phyloP scores from a whole-genome alignment of 2,888 invertebrate genomes.

The Thymelicus lineola region DNA sequence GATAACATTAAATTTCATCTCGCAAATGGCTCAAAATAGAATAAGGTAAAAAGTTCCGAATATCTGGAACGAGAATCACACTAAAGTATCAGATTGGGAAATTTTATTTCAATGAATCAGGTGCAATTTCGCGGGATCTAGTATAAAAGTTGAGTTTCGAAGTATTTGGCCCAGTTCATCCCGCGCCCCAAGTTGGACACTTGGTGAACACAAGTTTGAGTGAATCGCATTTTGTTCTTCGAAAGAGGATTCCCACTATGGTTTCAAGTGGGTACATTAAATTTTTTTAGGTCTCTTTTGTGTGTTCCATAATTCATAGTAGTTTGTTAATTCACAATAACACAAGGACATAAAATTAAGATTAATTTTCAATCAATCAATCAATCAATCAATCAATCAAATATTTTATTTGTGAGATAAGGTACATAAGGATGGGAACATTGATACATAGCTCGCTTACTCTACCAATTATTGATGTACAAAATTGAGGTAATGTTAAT shows the following conservation, averaged over 20 bases:
- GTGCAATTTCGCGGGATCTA: slow-evolving; percentile 25
- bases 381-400: too few species aligned
- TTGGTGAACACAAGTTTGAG: slow-evolving; percentile 18
- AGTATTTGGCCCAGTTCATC: slow-evolving; percentile 23
- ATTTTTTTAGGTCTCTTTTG: not conserved
- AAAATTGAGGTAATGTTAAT: too few species aligned
- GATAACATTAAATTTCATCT: too few species aligned
- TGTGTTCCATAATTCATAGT: too few species aligned
- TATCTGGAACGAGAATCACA: not conserved
- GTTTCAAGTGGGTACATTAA: not conserved
- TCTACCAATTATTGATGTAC: too few species aligned
- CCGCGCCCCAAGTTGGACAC: slow-evolving; percentile 22
- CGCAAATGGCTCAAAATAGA: too few species aligned
- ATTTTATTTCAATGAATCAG: slow-evolving; percentile 17
- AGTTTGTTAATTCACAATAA: too few species aligned
- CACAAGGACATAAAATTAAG: too few species aligned
- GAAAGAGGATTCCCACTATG: slow-evolving; percentile 2
- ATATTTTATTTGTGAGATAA: too few species aligned
- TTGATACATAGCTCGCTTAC: too few species aligned
- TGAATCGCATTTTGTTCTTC: slow-evolving; percentile 17
- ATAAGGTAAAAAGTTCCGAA: not conserved
- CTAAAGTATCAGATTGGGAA: slow-evolving; percentile 1
- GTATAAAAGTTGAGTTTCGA: slow-evolving; percentile 10
- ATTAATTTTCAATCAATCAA: too few species aligned
- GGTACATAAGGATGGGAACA: too few species aligned